Percentiles rank a stretch among this genome's conserved stretches.
Conservation (phyloP, 1,140 invertebrate genomes). For the Drosophila hydei region DNA sequence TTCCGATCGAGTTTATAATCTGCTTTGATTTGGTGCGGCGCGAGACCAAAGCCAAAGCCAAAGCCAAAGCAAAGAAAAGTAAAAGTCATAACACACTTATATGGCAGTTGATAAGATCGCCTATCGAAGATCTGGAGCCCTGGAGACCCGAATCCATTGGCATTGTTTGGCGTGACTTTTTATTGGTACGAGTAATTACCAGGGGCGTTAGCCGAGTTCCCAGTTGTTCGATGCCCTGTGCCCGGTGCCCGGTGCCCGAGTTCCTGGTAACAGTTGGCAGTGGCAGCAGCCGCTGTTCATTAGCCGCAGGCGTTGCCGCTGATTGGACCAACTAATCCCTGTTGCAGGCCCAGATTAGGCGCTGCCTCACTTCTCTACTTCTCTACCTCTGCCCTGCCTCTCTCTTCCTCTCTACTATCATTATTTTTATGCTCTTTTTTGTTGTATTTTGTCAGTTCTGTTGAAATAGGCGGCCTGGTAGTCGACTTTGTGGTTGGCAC, state of each 20-base stretch:
- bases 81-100: constrained; percentile 76
- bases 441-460: constrained; percentile 43
- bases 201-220: constrained; percentile 49
- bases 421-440: constrained; percentile 5
- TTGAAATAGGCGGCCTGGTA: constrained; percentile 62
- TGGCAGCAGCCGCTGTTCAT: constrained; percentile 53
- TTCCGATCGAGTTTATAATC: constrained; percentile 56
- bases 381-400: background rate
- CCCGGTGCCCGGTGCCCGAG: constrained; percentile 19
- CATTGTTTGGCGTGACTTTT: constrained; percentile 67
- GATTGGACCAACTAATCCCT: constrained; percentile 71
- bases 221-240: background rate
- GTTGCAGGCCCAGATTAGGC: constrained; percentile 62
- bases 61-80: too few species aligned
- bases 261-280: constrained; percentile 58
- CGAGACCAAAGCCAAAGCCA: constrained; percentile 27
- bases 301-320: constrained; percentile 80
- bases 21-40: constrained; percentile 74
- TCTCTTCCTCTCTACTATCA: background rate
- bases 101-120: constrained; percentile 37
- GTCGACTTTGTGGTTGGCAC: constrained; percentile 53
- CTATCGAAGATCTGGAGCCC: constrained; percentile 40
- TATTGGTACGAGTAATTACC: constrained; percentile 68
- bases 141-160: constrained; percentile 37
- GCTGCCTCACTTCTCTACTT: constrained; percentile 13